Conservation (phyloP, 2,888 invertebrate species). For the Drosophila algonquin region DNA sequence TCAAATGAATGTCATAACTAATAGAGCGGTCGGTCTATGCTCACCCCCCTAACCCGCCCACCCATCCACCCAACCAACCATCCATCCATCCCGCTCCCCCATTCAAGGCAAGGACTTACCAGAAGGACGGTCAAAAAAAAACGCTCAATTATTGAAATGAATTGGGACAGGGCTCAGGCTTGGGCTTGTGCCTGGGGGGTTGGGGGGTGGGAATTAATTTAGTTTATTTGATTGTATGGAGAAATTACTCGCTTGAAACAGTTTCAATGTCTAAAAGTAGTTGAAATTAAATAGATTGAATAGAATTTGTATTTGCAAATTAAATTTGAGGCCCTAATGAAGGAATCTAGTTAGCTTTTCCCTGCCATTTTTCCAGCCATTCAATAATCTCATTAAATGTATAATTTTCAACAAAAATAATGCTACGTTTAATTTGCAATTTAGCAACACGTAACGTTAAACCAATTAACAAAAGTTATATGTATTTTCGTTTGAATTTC, state of each 20-base stretch:
- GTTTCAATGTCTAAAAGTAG: no score
- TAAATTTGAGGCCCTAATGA: no score
- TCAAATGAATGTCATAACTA: constrained; percentile 59
- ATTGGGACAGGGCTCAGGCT: constrained; percentile 24
- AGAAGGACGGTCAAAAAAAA: constrained; percentile 26
- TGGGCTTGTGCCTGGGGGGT: not conserved
- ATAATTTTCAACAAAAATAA: not conserved
- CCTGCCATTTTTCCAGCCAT: not conserved
- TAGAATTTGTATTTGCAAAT: no score
- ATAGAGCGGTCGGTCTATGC: constrained; percentile 25
- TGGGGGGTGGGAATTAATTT: constrained; percentile 1
- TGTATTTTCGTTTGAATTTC: not conserved
- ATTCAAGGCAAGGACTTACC: not conserved
- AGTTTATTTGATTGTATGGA: not conserved
- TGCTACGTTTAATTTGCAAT: not conserved
- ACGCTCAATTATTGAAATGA: constrained; percentile 51
- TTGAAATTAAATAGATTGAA: no score
- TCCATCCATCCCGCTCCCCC: not conserved
- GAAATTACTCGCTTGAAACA: no score
- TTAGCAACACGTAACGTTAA: not conserved
- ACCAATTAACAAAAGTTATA: not conserved
- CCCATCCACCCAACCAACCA: no score
- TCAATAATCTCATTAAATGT: not conserved
- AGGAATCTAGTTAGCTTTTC: not conserved
- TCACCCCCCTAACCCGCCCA: no score